Conservation (phyloP, 2,888 invertebrate species). For the Celastrina argiolus region DNA sequence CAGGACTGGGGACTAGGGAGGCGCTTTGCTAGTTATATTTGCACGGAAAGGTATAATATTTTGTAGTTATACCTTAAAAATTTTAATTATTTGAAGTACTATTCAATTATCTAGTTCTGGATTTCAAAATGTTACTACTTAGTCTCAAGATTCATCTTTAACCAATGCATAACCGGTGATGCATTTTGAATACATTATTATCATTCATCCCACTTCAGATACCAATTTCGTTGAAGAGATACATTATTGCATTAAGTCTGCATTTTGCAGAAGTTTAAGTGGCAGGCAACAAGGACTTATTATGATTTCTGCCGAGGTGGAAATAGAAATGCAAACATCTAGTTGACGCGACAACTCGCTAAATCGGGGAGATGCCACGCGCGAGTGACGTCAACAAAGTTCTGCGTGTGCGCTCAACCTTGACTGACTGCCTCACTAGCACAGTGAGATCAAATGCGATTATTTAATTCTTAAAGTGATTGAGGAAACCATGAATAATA, state of each 20-base stretch:
- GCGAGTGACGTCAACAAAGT: conserved; percentile 22
- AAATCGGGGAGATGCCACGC: conserved; percentile 15
- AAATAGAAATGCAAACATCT: background rate
- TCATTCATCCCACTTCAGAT: background rate
- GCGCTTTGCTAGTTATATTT: background rate
- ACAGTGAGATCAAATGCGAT: conserved; percentile 1
- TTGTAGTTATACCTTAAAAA: background rate
- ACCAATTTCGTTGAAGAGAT: background rate
- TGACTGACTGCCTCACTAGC: conserved; percentile 16
- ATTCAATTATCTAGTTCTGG: background rate
- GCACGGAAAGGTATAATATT: background rate
- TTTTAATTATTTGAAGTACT: background rate
- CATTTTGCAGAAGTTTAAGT: background rate
- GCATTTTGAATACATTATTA: background rate
- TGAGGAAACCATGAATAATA: background rate
- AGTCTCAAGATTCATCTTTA: background rate
- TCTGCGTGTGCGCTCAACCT: conserved; percentile 21
- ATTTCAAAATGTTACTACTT: background rate
- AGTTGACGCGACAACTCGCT: conserved; percentile 9
- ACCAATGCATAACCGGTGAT: background rate
- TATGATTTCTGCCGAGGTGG: background rate
- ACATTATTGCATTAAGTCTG: background rate
- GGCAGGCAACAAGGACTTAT: background rate
- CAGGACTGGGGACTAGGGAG: background rate
- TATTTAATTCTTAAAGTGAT: background rate